Percentiles rank a stretch among this genome's conserved stretches.
Evolutionary conservation across 2,113 vertebrate genomes (phyloP).

Genomic region (Gorsachius goisagi): DNA sequence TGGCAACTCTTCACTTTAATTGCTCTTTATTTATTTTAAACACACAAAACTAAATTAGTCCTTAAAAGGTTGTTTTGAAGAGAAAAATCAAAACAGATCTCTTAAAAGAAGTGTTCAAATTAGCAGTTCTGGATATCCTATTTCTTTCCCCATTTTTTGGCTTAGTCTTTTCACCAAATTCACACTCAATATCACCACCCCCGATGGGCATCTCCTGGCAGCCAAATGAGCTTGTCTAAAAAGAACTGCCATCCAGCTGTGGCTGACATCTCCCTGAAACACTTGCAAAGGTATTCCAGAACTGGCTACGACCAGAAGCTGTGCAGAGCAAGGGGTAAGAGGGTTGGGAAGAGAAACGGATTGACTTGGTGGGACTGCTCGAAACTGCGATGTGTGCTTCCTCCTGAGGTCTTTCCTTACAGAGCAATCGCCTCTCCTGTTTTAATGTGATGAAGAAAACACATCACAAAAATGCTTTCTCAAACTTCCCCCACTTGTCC

Average conservation of each 20-base stretch:
- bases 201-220: background rate
- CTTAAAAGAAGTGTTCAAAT: background rate
- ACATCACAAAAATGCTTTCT: background rate
- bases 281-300: background rate
- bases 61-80: background rate
- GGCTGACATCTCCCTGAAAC: background rate
- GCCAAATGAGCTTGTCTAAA: background rate
- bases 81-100: background rate
- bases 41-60: background rate
- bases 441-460: background rate
- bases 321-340: background rate
- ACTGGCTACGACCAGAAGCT: background rate
- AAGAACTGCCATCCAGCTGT: background rate
- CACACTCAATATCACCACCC: background rate
- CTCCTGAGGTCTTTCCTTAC: background rate
- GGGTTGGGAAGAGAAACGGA: background rate
- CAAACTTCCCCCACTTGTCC: background rate
- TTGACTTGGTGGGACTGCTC: background rate
- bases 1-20: background rate
- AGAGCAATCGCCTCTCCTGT: background rate
- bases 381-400: background rate
- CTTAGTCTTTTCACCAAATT: background rate
- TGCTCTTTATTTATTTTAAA: slow-evolving; percentile 22
- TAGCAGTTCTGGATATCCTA: background rate
- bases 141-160: background rate